Evolutionary conservation across 2,888 invertebrate species (phyloP).

Genomic region (Himalopsyche japonica): DNA sequence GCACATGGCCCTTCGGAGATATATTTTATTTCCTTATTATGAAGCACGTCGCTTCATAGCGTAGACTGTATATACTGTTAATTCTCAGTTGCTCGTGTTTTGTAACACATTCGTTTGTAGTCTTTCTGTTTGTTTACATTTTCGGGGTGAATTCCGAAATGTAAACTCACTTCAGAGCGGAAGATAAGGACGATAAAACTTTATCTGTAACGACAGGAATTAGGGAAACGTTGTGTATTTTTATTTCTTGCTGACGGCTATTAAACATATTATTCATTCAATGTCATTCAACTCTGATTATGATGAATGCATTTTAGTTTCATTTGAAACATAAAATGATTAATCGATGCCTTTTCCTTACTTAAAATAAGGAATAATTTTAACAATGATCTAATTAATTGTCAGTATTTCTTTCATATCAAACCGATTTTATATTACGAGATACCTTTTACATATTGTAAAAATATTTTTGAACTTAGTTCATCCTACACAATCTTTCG

Average conservation of each 20-base stretch:
- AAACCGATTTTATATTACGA: too few species aligned
- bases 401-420: too few species aligned
- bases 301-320: neutral
- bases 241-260: neutral
- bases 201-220: neutral
- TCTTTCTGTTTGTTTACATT: neutral
- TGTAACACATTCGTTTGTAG: neutral
- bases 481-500: too few species aligned
- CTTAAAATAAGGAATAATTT: neutral
- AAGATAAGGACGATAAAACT: neutral
- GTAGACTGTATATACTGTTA: neutral
- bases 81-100: neutral
- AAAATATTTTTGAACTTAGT: too few species aligned
- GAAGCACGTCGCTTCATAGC: too few species aligned
- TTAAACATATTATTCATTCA: neutral
- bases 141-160: neutral
- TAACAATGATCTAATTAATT: too few species aligned
- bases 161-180: neutral
- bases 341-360: neutral
- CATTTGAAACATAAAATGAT: neutral
- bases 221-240: neutral
- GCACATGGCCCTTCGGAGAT: too few species aligned
- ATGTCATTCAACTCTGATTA: neutral
- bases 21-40: too few species aligned
- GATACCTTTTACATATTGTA: too few species aligned